Evolutionary conservation across 2,113 vertebrate species (phyloP).

Genomic region (Chloropsis hardwickii): DNA sequence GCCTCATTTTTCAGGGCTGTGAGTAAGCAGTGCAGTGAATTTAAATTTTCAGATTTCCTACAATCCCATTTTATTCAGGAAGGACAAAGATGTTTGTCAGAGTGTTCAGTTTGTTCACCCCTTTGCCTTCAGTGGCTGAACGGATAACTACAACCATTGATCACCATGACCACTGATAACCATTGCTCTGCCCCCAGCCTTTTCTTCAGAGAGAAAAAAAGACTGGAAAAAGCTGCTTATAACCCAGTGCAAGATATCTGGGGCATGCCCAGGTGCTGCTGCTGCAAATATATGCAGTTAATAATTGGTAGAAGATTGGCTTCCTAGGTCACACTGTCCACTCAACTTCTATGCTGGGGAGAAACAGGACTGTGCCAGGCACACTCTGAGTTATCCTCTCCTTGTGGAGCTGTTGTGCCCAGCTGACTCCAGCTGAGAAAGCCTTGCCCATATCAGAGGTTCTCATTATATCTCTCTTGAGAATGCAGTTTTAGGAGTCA

Average conservation of each 20-base stretch:
- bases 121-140: neutral
- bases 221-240: neutral
- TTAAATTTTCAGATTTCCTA: neutral
- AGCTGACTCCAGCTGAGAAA: neutral
- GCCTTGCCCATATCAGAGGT: neutral
- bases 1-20: neutral
- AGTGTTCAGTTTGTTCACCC: neutral
- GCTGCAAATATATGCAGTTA: no score
- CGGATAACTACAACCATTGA: neutral
- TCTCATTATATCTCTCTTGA: neutral
- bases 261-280: neutral
- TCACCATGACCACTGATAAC: neutral
- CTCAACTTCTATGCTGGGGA: neutral
- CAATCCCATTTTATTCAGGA: neutral
- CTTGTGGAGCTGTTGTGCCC: neutral
- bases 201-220: neutral
- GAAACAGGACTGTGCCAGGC: neutral
- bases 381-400: neutral
- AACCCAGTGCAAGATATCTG: neutral
- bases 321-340: neutral
- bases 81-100: neutral
- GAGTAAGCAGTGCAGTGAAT: neutral
- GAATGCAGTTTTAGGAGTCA: neutral
- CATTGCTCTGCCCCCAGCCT: neutral
- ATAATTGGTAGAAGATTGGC: no score